These are phyloP conservation scores for Erpornis zantholeuca DNA, from an alignment of 2,113 vertebrate species.

Conservation along the genomic window DNA sequence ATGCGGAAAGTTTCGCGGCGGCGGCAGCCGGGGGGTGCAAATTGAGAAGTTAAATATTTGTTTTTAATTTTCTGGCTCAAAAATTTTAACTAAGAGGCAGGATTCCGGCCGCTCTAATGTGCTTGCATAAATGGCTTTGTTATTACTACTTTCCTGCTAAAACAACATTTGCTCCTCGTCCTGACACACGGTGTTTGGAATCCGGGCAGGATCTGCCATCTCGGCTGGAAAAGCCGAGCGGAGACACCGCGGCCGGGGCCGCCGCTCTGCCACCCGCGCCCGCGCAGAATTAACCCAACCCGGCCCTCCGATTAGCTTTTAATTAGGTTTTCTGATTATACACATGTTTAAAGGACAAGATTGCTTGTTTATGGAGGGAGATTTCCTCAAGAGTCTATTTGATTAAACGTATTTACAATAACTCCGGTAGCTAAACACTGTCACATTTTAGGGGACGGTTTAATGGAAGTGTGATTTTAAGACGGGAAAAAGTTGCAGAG, in stretches of 20 bases:
- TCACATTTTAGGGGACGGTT: not conserved
- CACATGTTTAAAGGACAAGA: constrained; percentile 29
- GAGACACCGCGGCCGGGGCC: not conserved
- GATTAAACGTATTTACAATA: not conserved
- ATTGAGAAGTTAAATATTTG: constrained; percentile 78
- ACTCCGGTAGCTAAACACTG: not conserved
- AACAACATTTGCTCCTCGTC: constrained; percentile 35
- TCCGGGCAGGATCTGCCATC: not conserved
- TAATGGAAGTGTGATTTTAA: not conserved
- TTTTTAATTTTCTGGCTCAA: constrained; percentile 80
- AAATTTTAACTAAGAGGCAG: constrained; percentile 67
- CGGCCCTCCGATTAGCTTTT: not conserved
- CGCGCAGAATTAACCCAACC: not conserved
- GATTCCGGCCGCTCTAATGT: constrained; percentile 45
- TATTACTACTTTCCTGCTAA: constrained; percentile 30
- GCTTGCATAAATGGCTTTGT: constrained; percentile 54
- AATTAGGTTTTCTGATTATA: constrained; percentile 17
- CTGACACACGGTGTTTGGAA: not conserved
- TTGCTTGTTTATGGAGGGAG: not conserved
- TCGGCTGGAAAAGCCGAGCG: not conserved
- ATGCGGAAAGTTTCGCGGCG: constrained; percentile 52
- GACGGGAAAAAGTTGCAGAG: not conserved
- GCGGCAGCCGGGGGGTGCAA: constrained; percentile 46
- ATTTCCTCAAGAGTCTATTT: not conserved
- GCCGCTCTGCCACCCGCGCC: not conserved